Evolutionary conservation across 2,888 invertebrate species (phyloP).

Genomic region (Drosophila infuscata): DNA sequence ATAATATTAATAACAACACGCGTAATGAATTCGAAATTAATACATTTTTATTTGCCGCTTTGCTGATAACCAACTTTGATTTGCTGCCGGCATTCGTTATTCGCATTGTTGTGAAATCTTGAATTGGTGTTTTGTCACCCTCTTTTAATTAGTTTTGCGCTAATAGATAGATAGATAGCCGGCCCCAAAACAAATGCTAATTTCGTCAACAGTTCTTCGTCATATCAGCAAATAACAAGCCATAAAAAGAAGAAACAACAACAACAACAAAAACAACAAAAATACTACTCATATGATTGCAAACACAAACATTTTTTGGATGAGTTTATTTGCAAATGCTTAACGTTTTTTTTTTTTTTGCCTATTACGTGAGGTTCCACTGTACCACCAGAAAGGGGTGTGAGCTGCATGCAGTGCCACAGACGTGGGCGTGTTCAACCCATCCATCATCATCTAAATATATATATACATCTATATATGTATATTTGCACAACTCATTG

Average conservation of each 20-base stretch:
- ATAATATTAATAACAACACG: conserved; percentile 49
- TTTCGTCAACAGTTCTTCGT: conserved; percentile 11
- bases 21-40: conserved; percentile 70
- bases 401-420: background rate
- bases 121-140: conserved; percentile 45
- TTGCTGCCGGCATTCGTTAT: conserved; percentile 39
- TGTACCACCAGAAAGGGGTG: conserved; percentile 1
- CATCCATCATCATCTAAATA: conserved; percentile 60
- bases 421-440: conserved; percentile 53
- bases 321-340: conserved; percentile 24
- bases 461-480: conserved; percentile 29
- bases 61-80: conserved; percentile 63
- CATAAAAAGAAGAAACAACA: background rate
- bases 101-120: conserved; percentile 54
- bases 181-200: conserved; percentile 31
- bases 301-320: conserved; percentile 16
- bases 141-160: conserved; percentile 61
- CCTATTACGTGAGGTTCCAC: conserved; percentile 46
- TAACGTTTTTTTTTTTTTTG: conserved; percentile 19
- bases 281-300: conserved; percentile 11
- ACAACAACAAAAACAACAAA: background rate
- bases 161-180: conserved; percentile 39
- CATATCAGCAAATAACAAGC: conserved; percentile 14
- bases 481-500: conserved; percentile 69
- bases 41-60: conserved; percentile 62